These are phyloP conservation scores for Cyanocitta stelleri DNA, from an alignment of 2,113 vertebrate species.

Conservation along the genomic window DNA sequence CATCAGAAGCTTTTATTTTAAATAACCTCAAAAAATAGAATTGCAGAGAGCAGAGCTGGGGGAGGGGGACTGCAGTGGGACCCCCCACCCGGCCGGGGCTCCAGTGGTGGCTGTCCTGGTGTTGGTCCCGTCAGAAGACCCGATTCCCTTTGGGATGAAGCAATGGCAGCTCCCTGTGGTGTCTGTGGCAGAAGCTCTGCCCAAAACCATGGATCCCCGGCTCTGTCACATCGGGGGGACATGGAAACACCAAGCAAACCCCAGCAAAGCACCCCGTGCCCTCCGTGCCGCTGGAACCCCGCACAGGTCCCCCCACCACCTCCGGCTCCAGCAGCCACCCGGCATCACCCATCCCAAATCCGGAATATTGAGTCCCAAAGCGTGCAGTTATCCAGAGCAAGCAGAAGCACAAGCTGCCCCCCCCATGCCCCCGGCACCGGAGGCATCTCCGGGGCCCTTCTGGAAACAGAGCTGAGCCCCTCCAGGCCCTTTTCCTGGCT, in stretches of 20 bases:
- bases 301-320: neutral
- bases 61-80: neutral
- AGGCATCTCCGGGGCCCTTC: neutral
- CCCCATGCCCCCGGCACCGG: neutral
- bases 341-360: neutral
- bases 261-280: neutral
- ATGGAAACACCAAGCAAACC: neutral
- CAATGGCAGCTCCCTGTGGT: neutral
- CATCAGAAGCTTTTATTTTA: conserved; percentile 44
- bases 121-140: neutral
- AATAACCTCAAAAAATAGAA: conserved; percentile 51
- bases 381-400: neutral
- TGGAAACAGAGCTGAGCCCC: neutral
- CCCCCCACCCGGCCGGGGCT: neutral
- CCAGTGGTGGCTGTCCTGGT: accelerated
- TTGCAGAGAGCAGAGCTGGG: neutral
- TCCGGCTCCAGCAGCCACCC: neutral
- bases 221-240: neutral
- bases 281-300: neutral
- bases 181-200: neutral
- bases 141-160: neutral
- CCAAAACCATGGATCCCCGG: accelerated
- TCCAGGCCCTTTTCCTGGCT: neutral
- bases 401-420: conserved; percentile 23
- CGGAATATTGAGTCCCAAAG: neutral